Evolutionary conservation across 2,888 invertebrate genomes (phyloP), one percentile per base, ranked within the genome.

Genomic region (Thereva nobilitata): DNA sequence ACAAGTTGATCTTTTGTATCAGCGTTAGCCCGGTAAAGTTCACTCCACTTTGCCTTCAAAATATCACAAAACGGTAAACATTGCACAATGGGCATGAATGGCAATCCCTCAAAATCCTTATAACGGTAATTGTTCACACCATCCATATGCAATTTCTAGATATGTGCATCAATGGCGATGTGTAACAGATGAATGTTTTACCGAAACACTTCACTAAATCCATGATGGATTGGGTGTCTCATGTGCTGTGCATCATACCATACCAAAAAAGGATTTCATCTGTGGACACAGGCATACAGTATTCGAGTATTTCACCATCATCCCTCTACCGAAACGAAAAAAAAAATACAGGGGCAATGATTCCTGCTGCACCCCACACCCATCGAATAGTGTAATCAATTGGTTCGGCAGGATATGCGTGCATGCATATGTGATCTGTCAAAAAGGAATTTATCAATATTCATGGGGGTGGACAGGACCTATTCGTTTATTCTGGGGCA

Each of bases 201-300:
- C 59, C 49, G 23, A 59, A 59, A 59, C 59, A 59, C 59, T 59
- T 59, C 59, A 49, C 59, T 59, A 59, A 59, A 47, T 42, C 59
- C 12, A 38, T 59, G 59, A 59, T 59, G 47, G 59, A 59, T 59
- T 45, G 59, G 23, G 47, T 10, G 47, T 40, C 59, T 37, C 59
- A 59, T 59, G 10, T 59, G 59, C 12, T 37, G 23, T 23, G 23
- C 23, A 23, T 23, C 23, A 23, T 2, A 23, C 23, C 23, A 23
- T 23, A 23, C 23, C 23, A 23, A 23, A 23, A 23, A 23, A 23
- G 23, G 12, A 37, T 47, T 56, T 35, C 12, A 49, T 59, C 38
- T 44, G 10, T 9, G 59, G 49, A 59, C 49, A 47, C 49, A 47
- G 38, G 59, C 47, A 59, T 47, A 38, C 49, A 49, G 45, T 45